Percentiles rank a stretch among this genome's conserved stretches.
Conservation (phyloP, 1,140 invertebrate species). For the Megalopta genalis region DNA sequence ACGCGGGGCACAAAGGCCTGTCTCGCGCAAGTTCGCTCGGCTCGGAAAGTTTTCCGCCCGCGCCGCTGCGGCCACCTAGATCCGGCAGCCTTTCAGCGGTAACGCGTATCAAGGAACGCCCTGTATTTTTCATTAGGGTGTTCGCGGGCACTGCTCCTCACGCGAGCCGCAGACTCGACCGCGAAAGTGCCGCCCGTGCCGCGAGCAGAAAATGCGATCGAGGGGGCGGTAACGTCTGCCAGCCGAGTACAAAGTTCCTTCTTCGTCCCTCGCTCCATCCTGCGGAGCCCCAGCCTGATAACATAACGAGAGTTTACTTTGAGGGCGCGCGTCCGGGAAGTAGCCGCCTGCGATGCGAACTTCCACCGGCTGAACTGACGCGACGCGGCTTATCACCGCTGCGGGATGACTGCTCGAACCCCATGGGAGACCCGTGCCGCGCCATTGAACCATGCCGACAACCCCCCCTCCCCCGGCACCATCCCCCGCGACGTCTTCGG, state of each 20-base stretch:
- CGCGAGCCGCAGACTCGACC: not conserved
- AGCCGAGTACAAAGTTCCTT: constrained; percentile 48
- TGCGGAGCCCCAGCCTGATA: constrained; percentile 29
- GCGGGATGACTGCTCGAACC: constrained; percentile 50
- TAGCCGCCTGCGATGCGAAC: constrained; percentile 24
- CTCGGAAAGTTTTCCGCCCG: not conserved
- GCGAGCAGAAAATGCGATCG: constrained; percentile 27
- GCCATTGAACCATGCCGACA: not conserved
- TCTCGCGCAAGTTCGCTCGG: not conserved
- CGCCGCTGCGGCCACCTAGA: not conserved
- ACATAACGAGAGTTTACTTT: constrained; percentile 53
- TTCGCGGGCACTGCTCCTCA: constrained; percentile 13
- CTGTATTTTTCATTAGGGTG: constrained; percentile 48
- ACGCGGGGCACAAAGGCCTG: not conserved
- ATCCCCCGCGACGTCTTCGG: not conserved
- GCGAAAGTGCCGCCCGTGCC: not conserved
- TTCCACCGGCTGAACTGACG: constrained; percentile 31
- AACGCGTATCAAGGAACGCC: not conserved
- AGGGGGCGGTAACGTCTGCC: constrained; percentile 21
- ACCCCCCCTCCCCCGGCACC: no score
- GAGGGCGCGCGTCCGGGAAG: constrained; percentile 21
- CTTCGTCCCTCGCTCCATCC: constrained; percentile 33
- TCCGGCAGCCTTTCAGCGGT: not conserved
- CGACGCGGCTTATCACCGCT: constrained; percentile 52
- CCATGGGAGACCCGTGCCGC: constrained; percentile 27